phyloP scores from a whole-genome alignment of 2,113 vertebrate species.

The Pseudopipra pipra region DNA sequence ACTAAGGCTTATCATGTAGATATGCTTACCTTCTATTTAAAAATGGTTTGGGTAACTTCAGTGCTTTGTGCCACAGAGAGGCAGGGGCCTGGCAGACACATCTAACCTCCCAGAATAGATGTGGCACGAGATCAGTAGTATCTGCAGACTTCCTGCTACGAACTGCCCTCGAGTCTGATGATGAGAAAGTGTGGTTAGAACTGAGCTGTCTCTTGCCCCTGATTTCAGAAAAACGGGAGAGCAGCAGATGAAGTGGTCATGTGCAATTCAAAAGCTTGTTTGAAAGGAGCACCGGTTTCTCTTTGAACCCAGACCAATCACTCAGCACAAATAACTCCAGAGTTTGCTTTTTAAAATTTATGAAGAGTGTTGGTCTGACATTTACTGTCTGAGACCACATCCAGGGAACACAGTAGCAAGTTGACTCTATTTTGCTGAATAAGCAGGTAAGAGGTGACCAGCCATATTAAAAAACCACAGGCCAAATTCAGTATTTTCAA shows the following conservation, averaged over 20 bases:
- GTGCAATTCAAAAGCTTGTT: not conserved
- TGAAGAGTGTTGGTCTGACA: not conserved
- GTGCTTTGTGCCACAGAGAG: not conserved
- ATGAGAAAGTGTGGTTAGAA: not conserved
- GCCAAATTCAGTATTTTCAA: not conserved
- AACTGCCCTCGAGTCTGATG: not conserved
- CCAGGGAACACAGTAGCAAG: not conserved
- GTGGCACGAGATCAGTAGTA: not conserved
- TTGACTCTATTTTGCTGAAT: not conserved
- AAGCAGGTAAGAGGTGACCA: not conserved
- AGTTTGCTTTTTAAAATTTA: not conserved
- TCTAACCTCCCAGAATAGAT: slow-evolving; percentile 26
- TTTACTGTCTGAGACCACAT: not conserved
- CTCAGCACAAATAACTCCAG: not conserved
- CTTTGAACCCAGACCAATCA: not conserved
- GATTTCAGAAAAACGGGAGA: not conserved
- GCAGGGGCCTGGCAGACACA: not conserved
- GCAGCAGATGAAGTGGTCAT: not conserved
- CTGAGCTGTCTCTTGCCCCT: not conserved
- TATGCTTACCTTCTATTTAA: slow-evolving; percentile 35
- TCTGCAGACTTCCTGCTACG: not conserved
- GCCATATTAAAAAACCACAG: fast-evolving
- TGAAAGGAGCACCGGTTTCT: not conserved
- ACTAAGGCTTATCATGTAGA: not conserved
- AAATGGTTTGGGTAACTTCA: slow-evolving; percentile 27